phyloP scores from a whole-genome alignment of 2,888 invertebrate species.

The Diloba caeruleocephala region DNA sequence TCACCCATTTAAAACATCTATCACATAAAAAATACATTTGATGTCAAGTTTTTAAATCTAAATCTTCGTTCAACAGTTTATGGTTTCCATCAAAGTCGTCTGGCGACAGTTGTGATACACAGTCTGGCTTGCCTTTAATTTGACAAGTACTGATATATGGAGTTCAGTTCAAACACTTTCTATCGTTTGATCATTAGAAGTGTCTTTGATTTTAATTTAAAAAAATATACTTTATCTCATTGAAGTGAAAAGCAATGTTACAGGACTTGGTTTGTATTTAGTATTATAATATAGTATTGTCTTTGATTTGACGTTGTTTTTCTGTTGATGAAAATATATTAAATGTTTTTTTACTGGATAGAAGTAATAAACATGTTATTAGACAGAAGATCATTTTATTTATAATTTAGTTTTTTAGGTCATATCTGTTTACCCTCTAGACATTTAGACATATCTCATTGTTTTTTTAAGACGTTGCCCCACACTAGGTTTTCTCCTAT shows the following conservation, averaged over 20 bases:
- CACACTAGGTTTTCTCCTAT: too few relatives aligned
- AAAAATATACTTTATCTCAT: neutral
- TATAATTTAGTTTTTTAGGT: too few relatives aligned
- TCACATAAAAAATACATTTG: constrained; percentile 10
- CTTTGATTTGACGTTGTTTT: too few relatives aligned
- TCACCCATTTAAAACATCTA: constrained; percentile 4
- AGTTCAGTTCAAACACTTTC: constrained; percentile 24
- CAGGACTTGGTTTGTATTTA: too few relatives aligned
- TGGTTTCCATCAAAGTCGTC: constrained; percentile 27
- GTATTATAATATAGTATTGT: too few relatives aligned
- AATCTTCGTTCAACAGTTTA: constrained; percentile 16
- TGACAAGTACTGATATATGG: constrained; percentile 34
- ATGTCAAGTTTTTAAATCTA: constrained; percentile 11
- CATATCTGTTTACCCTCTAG: too few relatives aligned
- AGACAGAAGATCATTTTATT: too few relatives aligned
- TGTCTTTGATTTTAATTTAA: constrained; percentile 18
- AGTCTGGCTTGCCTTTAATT: constrained; percentile 38
- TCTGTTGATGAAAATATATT: neutral
- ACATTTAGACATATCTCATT: too few relatives aligned
- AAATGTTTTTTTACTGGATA: too few relatives aligned
- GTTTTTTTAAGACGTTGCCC: too few relatives aligned
- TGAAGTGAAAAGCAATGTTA: constrained; percentile 3
- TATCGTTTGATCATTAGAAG: constrained; percentile 8
- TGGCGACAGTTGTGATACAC: constrained; percentile 1
- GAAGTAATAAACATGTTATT: too few relatives aligned